Evolutionary conservation across 2,113 vertebrate species (phyloP).

Genomic region (Damaliscus lunatus): DNA sequence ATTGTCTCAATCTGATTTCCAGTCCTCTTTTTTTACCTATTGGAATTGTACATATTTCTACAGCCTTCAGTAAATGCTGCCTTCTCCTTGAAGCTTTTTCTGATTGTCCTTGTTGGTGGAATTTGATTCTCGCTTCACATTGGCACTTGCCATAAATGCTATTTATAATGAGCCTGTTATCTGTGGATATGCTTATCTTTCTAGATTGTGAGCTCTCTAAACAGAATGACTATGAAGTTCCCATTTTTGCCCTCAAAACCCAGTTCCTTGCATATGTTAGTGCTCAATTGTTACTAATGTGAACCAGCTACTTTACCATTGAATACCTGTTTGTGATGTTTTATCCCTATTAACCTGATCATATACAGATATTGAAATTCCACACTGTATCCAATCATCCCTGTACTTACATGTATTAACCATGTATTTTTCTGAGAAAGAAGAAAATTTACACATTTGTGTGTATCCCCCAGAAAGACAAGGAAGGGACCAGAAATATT

Average conservation of each 20-base stretch:
- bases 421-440: neutral
- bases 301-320: neutral
- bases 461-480: neutral
- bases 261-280: neutral
- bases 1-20: neutral
- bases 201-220: neutral
- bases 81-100: neutral
- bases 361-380: neutral
- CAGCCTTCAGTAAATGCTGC: neutral
- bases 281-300: neutral
- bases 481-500: neutral
- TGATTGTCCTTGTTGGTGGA: neutral
- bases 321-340: neutral
- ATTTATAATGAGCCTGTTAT: neutral
- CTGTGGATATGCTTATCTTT: neutral
- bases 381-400: neutral
- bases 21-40: neutral
- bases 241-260: neutral
- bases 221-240: neutral
- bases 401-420: neutral
- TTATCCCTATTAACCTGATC: neutral
- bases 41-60: neutral
- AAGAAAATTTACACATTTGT: neutral
- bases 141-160: neutral
- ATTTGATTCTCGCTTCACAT: neutral